Conservation (phyloP, 2,113 vertebrate species). For the Colistium nudipinnis region DNA sequence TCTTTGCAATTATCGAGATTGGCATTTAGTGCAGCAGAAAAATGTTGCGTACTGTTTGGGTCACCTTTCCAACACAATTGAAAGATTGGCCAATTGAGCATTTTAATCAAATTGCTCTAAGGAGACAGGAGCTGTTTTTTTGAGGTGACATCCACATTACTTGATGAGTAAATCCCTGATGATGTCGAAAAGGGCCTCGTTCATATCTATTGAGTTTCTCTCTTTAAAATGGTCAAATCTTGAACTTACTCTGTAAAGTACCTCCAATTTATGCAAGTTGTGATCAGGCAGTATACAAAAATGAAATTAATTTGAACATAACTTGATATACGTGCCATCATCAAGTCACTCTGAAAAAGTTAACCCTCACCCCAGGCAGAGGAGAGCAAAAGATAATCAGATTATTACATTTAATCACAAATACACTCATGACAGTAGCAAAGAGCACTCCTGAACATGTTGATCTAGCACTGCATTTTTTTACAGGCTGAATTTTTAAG, state of each 20-base stretch:
- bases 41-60: constrained; percentile 29
- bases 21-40: constrained; percentile 30
- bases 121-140: constrained; percentile 6
- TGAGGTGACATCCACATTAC: background rate
- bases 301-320: too few species aligned
- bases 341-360: background rate
- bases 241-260: constrained; percentile 12
- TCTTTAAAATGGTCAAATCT: background rate
- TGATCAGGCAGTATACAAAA: too few species aligned
- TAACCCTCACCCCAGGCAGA: background rate
- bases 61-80: constrained; percentile 36
- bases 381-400: background rate
- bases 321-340: background rate
- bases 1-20: constrained; percentile 48
- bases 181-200: background rate
- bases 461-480: constrained; percentile 30
- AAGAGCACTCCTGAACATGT: background rate
- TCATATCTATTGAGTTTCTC: too few species aligned
- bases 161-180: constrained; percentile 13
- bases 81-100: constrained; percentile 21
- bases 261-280: too few species aligned
- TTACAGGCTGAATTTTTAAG: constrained; percentile 49
- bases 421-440: background rate
- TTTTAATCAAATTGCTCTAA: constrained; percentile 53
- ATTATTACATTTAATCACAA: background rate